Base-by-base conservation (phyloP, 2,888 invertebrate species). In the Acanthopleura granulata region DNA sequence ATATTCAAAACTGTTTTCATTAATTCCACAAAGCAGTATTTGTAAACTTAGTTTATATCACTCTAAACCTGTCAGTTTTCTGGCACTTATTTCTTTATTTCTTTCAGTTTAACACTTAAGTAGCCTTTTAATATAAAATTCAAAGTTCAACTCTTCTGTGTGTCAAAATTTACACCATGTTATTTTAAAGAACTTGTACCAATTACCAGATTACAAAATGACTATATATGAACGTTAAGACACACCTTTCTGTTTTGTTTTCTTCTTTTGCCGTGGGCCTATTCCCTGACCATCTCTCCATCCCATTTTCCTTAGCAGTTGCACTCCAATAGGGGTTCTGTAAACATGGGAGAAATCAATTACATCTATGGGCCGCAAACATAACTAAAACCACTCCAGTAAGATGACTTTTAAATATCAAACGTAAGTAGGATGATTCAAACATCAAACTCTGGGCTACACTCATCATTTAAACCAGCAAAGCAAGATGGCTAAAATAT, bases 221-320 rank as follows among this genome's bases (percentile, higher is more conserved):
- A 14, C n/a, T 27, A 29, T n/a, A 73, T 62, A 30, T 62, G 62
- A 22, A n/a, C 49, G 18, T 9, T 40, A 40, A 6, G 4, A 40
- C 40, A 40, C 40, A 18, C 49, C 71, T 76, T 77, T 66, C 29
- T 22, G 22, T 27, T 72, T 80, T 82, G 72, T 81, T 83, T 74
- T 81, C 80, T 75, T 83, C 57, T 80, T 84, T 18, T 93, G 83
- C 71, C 93, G 91, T 0, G 94, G 93, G 0, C 96, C 96, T 0
- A 95, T 92, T 0, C 97, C 97, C 90, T 97, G 95, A 0, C 97
- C 97, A 3, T 94, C 94, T 82, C 94, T 94, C 96, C 98, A 97
- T 0, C 98, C 98, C 95, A 99, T 96, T 81, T 94, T 94, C 74
- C 94, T 94, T 57, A 99, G 91, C 86, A 99, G 93, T 78, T 93